Percentiles rank a stretch among this genome's conserved stretches.
Evolutionary conservation across 2,113 vertebrate genomes (phyloP).

Genomic region (Pagrus major): DNA sequence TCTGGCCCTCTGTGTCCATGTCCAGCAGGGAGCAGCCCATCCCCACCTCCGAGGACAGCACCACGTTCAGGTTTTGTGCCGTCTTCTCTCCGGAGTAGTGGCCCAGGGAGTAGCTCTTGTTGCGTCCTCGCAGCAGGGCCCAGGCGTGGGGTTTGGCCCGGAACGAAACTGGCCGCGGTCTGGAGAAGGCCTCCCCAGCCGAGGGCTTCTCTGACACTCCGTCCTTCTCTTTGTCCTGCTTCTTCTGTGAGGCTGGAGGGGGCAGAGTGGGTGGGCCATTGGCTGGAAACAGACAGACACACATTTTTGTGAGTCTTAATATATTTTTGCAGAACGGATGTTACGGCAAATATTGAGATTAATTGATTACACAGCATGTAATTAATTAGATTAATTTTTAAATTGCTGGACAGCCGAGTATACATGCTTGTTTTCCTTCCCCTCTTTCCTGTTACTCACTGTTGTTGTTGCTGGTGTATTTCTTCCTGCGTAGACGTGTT

Average conservation of each 20-base stretch:
- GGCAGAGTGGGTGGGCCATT: slow-evolving; percentile 71
- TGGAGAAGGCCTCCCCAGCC: slow-evolving; percentile 61
- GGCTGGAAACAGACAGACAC: slow-evolving; percentile 59
- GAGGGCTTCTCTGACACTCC: slow-evolving; percentile 64
- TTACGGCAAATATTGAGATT: no score
- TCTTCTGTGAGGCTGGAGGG: slow-evolving; percentile 70
- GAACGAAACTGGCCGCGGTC: slow-evolving; percentile 83
- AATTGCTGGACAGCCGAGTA: no score
- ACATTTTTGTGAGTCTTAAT: no score
- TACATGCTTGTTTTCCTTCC: not conserved
- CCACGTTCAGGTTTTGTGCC: slow-evolving; percentile 69
- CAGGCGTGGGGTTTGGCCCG: slow-evolving; percentile 83
- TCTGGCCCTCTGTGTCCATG: slow-evolving; percentile 90
- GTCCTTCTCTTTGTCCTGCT: slow-evolving; percentile 61
- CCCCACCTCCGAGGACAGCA: slow-evolving; percentile 79
- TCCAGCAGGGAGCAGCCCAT: slow-evolving; percentile 88
- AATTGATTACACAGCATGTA: no score
- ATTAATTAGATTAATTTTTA: no score
- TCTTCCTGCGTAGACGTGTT: slow-evolving; percentile 81
- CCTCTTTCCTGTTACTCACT: slow-evolving; percentile 69
- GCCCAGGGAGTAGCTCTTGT: slow-evolving; percentile 84
- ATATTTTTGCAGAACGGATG: no score
- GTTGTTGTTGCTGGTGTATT: slow-evolving; percentile 74
- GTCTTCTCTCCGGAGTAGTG: slow-evolving; percentile 76
- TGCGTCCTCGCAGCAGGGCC: slow-evolving; percentile 82